These are phyloP conservation scores for Theretra japonica DNA, from an alignment of 2,888 invertebrate genomes.

Conservation along the genomic window DNA sequence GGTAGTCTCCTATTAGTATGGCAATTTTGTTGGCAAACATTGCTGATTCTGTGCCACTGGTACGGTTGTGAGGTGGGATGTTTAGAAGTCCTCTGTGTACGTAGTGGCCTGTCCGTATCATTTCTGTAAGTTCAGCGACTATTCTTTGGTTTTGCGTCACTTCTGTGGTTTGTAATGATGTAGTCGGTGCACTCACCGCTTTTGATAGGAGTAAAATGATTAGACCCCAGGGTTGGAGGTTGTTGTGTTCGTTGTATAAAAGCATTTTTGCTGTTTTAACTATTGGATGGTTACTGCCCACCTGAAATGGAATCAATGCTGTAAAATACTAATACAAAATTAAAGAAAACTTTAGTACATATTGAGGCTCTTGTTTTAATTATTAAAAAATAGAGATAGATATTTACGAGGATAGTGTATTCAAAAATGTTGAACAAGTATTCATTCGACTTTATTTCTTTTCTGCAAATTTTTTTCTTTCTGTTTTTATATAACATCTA, in stretches of 20 bases:
- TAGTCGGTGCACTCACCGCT: constrained; percentile 85
- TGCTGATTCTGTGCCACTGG: constrained; percentile 87
- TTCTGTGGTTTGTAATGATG: constrained; percentile 83
- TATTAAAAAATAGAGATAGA: no score
- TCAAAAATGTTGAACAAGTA: no score
- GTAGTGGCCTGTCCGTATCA: constrained; percentile 94
- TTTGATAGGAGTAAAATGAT: constrained; percentile 92
- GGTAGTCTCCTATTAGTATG: constrained; percentile 93
- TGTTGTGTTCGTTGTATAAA: constrained; percentile 92
- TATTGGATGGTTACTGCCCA: constrained; percentile 94
- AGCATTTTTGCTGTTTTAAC: constrained; percentile 93
- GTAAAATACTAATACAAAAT: no score
- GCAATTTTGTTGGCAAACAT: constrained; percentile 95
- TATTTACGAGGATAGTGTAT: no score
- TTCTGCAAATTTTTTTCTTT: no score
- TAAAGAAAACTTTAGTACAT: no score
- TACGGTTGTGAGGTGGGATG: constrained; percentile 74
- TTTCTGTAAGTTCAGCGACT: constrained; percentile 90
- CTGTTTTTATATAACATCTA: no score
- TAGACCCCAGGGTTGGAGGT: constrained; percentile 93
- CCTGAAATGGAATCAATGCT: constrained; percentile 58
- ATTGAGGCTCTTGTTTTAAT: no score
- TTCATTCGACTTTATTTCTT: no score
- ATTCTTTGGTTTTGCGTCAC: constrained; percentile 81
- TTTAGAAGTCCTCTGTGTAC: constrained; percentile 88